Percentiles rank a stretch among this genome's conserved stretches.
These are phyloP conservation scores for Pitangus sulphuratus DNA, from an alignment of 2,797 vertebrate species.

Conservation along the genomic window DNA sequence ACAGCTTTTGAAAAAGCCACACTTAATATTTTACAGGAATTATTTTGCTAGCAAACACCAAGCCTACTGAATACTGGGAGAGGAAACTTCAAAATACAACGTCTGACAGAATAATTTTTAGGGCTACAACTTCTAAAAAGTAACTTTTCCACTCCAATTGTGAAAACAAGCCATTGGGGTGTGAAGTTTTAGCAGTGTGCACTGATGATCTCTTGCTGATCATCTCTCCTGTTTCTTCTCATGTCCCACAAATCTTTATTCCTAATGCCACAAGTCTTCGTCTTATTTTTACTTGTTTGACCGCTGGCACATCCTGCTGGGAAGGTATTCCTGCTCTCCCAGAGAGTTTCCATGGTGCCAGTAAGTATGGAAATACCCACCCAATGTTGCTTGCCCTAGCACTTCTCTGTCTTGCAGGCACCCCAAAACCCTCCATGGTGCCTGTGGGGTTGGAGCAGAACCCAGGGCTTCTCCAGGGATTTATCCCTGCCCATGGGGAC, in stretches of 20 bases:
- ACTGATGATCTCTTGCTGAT: not conserved
- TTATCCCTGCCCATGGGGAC: not conserved
- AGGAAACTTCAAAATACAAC: not conserved
- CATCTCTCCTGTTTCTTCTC: not conserved
- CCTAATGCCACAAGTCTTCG: not conserved
- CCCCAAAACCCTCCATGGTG: not conserved
- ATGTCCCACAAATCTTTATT: not conserved
- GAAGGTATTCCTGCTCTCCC: not conserved
- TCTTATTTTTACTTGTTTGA: not conserved
- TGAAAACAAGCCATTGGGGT: not conserved
- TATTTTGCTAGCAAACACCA: not conserved
- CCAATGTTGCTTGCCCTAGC: fast-evolving
- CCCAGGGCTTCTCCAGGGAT: not conserved
- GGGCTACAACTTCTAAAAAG: not conserved
- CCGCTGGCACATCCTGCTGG: fast-evolving
- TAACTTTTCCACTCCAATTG: not conserved
- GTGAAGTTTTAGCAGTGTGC: not conserved
- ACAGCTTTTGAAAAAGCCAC: not conserved
- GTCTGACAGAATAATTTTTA: not conserved
- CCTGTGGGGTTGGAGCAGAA: not conserved
- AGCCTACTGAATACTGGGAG: not conserved
- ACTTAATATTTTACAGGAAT: not conserved
- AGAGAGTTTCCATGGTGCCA: not conserved
- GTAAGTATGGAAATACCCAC: not conserved
- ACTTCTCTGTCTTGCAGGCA: fast-evolving